These are phyloP conservation scores for Sarcophaga caerulescens DNA, from an alignment of 2,888 invertebrate genomes.

Conservation along the genomic window DNA sequence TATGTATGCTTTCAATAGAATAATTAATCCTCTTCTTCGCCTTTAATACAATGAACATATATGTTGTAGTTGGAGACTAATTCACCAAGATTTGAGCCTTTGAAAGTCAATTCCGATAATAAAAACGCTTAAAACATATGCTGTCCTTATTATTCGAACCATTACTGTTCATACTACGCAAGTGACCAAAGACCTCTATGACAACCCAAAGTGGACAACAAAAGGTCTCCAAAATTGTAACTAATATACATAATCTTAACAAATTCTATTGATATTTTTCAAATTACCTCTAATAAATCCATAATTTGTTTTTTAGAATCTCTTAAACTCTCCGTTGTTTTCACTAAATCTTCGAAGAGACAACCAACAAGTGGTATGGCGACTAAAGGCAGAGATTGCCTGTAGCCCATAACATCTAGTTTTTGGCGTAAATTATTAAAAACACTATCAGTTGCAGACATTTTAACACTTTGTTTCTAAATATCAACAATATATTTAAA, in stretches of 20 bases:
- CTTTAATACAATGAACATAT: too few species aligned
- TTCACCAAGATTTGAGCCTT: too few species aligned
- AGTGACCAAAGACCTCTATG: slow-evolving; percentile 53
- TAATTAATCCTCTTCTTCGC: too few species aligned
- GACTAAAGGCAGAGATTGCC: slow-evolving; percentile 88
- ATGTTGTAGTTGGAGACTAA: too few species aligned
- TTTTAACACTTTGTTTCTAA: slow-evolving; percentile 49
- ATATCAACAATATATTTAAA: background rate
- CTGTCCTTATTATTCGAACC: slow-evolving; percentile 13
- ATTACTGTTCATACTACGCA: slow-evolving; percentile 32
- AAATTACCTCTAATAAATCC: slow-evolving; percentile 84
- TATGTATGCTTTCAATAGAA: too few species aligned
- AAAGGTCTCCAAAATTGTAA: slow-evolving; percentile 10
- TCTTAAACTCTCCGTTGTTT: slow-evolving; percentile 93
- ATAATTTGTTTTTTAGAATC: slow-evolving; percentile 90
- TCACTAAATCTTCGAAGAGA: slow-evolving; percentile 90
- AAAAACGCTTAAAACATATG: too few species aligned
- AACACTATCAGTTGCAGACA: slow-evolving; percentile 75
- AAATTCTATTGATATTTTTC: slow-evolving; percentile 24
- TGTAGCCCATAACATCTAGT: slow-evolving; percentile 91
- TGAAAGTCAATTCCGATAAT: too few species aligned
- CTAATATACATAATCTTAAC: background rate
- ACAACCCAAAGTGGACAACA: slow-evolving; percentile 45
- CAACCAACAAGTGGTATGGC: slow-evolving; percentile 90
- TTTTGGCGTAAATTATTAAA: slow-evolving; percentile 83